Base-by-base conservation (phyloP, 92 coral and sea anemone genomes). In the Meandrina meandrites region DNA sequence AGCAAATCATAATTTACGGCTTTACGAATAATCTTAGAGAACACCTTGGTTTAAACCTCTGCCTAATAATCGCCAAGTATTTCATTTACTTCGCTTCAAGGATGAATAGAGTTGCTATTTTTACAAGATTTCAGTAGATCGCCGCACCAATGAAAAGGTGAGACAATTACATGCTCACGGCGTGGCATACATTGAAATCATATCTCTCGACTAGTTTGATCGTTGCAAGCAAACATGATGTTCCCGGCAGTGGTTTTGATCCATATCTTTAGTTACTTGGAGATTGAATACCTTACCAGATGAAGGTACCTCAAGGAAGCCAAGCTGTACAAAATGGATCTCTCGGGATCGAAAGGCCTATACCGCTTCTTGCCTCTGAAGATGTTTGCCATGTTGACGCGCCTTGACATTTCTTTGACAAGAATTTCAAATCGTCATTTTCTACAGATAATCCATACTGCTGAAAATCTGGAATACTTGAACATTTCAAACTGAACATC, bases 381-480 rank as follows among this genome's bases (percentile, higher is more conserved):
- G 2, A 54, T 54, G 60, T 54, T 54, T 54, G 60, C 60, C 2
- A 3, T 13, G 9, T 3, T 51, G 56, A 58, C 86, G 54, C 75
- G 35, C 16, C 78, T 82, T 6, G 27, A 67, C 47, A 82, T 82
- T 22, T n/a, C 57, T 12, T 82, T 66, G 58, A 82, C 79, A 5
- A 37, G 36, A 13, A n/a, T 81, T 14, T 34, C 85, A 60, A 81
- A 66, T 48, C 51, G 74, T 16, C 77, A 81, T 81, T 81, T 64
- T 27, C 76, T 54, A 72, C 77, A 81, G n/a, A 31, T 81, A 9
- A 13, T 42, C 32, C 58, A 54, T 35, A 42, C 75, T 62, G 76
- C 76, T 9, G 22, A 13, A 1, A 62, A 35, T 30, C 22, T 81
- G 13, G 75, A 64, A 21, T 81, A 21, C 48, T 40, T 81, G 86